These are phyloP conservation scores for Phylloscopus trochilus DNA, from an alignment of 2,113 vertebrate genomes.

Conservation along the genomic window DNA sequence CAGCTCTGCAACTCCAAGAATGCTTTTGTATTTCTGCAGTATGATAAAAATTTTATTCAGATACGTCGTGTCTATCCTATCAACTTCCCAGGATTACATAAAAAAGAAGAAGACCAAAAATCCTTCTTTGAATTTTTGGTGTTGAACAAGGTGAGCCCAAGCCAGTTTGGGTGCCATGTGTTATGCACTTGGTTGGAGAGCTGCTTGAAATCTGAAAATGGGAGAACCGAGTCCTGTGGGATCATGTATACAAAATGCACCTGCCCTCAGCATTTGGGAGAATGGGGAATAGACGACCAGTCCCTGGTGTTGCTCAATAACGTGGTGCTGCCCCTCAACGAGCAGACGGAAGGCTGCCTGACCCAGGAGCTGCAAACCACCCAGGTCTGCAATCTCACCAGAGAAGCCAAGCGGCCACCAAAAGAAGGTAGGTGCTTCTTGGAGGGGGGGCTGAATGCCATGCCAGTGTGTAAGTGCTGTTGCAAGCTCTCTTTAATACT, in stretches of 20 bases:
- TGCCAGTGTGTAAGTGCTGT: background rate
- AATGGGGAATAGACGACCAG: constrained; percentile 91
- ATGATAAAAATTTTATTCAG: constrained; percentile 99
- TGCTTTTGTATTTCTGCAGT: constrained; percentile 97
- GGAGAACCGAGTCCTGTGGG: constrained; percentile 93
- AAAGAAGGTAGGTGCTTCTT: constrained; percentile 93
- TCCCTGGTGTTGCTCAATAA: constrained; percentile 94
- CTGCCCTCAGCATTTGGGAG: constrained; percentile 96
- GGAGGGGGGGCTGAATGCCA: background rate
- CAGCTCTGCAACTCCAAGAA: constrained; percentile 95
- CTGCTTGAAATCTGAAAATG: constrained; percentile 95
- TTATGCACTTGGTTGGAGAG: constrained; percentile 98
- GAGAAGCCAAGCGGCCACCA: constrained; percentile 92
- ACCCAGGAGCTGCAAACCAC: constrained; percentile 95
- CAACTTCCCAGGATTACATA: constrained; percentile 90
- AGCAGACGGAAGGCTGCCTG: constrained; percentile 97
- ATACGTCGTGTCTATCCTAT: constrained; percentile 93
- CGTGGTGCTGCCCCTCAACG: constrained; percentile 95
- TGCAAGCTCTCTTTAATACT: background rate
- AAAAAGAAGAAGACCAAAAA: constrained; percentile 90
- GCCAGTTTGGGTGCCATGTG: constrained; percentile 98
- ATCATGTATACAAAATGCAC: constrained; percentile 98
- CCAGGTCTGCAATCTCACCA: constrained; percentile 95
- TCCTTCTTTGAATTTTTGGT: constrained; percentile 98
- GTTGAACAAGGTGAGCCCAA: constrained; percentile 98